Evolutionary conservation across 2,888 invertebrate species (phyloP).

Genomic region (Drosophila melanocephala): DNA sequence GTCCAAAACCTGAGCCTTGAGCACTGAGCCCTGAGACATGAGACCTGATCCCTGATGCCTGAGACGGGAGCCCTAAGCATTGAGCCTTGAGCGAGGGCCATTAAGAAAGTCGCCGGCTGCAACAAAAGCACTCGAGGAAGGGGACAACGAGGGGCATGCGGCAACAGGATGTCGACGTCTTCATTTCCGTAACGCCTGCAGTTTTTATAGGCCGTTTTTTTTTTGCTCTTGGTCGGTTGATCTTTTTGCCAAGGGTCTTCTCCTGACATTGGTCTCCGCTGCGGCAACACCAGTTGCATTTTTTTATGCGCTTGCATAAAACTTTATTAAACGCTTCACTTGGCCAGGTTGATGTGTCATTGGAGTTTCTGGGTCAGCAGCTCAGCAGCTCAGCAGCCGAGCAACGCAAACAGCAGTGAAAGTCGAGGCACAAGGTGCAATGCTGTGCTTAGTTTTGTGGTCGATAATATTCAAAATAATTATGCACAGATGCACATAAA

Average conservation of each 20-base stretch:
- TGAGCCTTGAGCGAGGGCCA: constrained; percentile 36
- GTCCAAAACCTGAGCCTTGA: not conserved
- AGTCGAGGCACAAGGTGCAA: constrained; percentile 71
- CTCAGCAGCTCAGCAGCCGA: constrained; percentile 12
- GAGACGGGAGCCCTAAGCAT: not conserved
- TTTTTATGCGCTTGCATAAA: constrained; percentile 59
- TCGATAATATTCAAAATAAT: constrained; percentile 1
- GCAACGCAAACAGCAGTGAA: constrained; percentile 52
- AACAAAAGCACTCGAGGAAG: constrained; percentile 1
- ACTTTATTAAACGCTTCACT: constrained; percentile 32
- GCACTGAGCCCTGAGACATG: not conserved
- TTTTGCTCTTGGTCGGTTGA: constrained; percentile 7
- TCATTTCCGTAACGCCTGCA: constrained; percentile 69
- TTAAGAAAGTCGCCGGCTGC: constrained; percentile 66
- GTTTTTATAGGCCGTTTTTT: constrained; percentile 46
- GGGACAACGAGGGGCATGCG: constrained; percentile 3
- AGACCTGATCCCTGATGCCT: not conserved
- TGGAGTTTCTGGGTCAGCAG: constrained; percentile 66
- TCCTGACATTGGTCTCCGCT: constrained; percentile 10
- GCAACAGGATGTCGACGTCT: constrained; percentile 73
- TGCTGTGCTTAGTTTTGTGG: constrained; percentile 17
- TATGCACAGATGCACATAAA: not conserved
- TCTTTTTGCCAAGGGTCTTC: constrained; percentile 1
- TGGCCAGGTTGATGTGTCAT: constrained; percentile 54
- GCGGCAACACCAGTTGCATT: constrained; percentile 52